Base-by-base conservation (phyloP, 2,113 vertebrate species). In the Ahaetulla prasina region DNA sequence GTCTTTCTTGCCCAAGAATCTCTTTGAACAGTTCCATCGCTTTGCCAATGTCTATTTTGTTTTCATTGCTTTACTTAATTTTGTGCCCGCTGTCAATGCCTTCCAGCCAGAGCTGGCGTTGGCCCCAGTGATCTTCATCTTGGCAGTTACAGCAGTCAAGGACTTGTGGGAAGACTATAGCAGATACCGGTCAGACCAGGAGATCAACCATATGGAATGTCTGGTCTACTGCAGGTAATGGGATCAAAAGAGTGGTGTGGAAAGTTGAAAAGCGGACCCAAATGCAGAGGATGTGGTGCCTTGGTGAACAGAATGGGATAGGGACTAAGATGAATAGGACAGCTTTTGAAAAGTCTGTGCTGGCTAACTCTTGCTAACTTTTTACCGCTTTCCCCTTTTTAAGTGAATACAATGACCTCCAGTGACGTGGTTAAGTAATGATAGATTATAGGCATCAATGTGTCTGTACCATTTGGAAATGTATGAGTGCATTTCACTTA, bases 11-110 rank as follows among this genome's bases (percentile, higher is more conserved):
- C 99, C 99, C 92, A 99, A 99, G 96, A 99, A 99, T 95, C 98
- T 99, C 20, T 99, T 99, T 6, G 99, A 99, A 93, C 99, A 99
- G 97, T 99, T 99, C 95, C 99, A 99, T 93, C 98, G 99, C 60
- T 98, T 99, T 92, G 99, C 99, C 95, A 99, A 99, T 25, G 98
- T 99, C 49, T 99, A 99, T 97, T 99, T 99, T 18, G 99, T 99
- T 20, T 98, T 99, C 96, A 99, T 99, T 80, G 98, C 99, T 0
- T 96, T 99, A 95, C 98, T 99, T 39, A 99, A 99, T 97, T 99
- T 99, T 25, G 98, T 98, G 84, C 99, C 99, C 0, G 97, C 98
- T 0, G 98, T 99, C 93, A 99, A 98, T 18, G 99, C 99, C 14
- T 99, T 99, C 95, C 99, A 99, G 95, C 99, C 99, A 0, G 99